Percentiles rank a stretch among this genome's conserved stretches.
phyloP scores from a whole-genome alignment of 1,140 invertebrate genomes.

The Megathymus violae region DNA sequence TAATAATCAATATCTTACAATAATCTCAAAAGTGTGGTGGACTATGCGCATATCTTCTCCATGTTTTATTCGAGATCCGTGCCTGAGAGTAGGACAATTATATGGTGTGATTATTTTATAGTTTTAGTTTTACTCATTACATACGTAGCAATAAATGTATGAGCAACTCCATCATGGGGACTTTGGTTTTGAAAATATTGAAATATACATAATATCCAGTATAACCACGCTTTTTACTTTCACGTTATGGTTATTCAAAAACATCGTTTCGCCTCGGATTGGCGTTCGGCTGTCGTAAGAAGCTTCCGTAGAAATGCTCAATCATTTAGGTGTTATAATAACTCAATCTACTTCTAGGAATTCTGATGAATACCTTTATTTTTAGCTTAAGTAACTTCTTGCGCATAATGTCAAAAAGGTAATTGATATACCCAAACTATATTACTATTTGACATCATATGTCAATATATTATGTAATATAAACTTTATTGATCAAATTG shows the following conservation, averaged over 20 bases:
- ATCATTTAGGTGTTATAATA: constrained; percentile 9
- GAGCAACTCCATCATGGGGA: constrained; percentile 12
- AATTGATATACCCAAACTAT: no score
- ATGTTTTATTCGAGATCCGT: no score
- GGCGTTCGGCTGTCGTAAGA: constrained; percentile 19
- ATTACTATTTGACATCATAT: no score
- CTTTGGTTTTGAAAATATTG: constrained; percentile 36
- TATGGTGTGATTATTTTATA: no score
- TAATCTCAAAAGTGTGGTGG: no score
- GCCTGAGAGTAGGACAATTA: no score
- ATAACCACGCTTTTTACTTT: constrained; percentile 44
- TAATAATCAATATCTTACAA: no score
- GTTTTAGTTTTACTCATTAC: background rate
- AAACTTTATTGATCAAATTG: no score
- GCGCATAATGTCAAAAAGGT: no score
- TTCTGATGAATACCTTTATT: background rate
- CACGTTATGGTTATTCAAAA: constrained; percentile 36
- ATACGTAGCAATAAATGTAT: constrained; percentile 52
- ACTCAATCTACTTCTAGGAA: background rate
- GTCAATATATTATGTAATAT: no score
- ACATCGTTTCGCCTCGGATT: background rate
- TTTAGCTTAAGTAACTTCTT: background rate
- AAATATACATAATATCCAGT: constrained; percentile 38
- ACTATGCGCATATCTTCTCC: no score
- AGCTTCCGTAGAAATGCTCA: constrained; percentile 6